Evolutionary conservation across 1,140 invertebrate genomes (phyloP).

Genomic region (Drosophila nigrodunni): DNA sequence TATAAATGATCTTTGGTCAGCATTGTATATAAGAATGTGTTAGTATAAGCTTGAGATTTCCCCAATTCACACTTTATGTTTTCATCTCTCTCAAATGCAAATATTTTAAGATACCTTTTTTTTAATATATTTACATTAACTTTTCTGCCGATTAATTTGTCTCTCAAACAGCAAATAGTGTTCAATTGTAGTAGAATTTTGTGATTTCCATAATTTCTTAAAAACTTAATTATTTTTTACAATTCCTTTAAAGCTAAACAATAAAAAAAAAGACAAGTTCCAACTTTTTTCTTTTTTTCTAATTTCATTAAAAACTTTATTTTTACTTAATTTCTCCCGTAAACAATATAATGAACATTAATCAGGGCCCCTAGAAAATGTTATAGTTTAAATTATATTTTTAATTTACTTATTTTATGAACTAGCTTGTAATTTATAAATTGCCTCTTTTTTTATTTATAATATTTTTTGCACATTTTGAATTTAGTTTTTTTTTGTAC

Average conservation of each 20-base stretch:
- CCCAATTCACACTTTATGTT: not conserved
- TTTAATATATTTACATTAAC: conserved; percentile 4
- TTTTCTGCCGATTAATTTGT: conserved; percentile 35
- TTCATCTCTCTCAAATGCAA: conserved; percentile 6
- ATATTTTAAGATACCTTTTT: not conserved
- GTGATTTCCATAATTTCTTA: conserved; percentile 63
- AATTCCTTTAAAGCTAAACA: conserved; percentile 34
- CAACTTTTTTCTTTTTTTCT: conserved; percentile 25
- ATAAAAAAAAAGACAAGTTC: conserved; percentile 48
- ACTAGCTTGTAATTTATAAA: conserved; percentile 12
- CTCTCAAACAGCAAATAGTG: conserved; percentile 64
- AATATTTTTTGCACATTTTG: conserved; percentile 16
- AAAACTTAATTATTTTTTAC: conserved; percentile 68
- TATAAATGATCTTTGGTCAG: conserved; percentile 6
- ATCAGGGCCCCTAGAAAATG: conserved; percentile 75
- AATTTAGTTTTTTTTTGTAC: conserved; percentile 38
- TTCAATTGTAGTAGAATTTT: conserved; percentile 72
- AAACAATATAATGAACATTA: conserved; percentile 27
- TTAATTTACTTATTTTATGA: conserved; percentile 20
- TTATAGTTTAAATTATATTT: conserved; percentile 59
- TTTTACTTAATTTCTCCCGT: conserved; percentile 5
- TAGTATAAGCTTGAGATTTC: conserved; percentile 15
- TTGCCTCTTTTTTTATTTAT: conserved; percentile 15
- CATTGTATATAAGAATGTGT: conserved; percentile 10
- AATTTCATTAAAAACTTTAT: not conserved